These are phyloP conservation scores for Bombus polaris DNA, from an alignment of 1,140 invertebrate genomes.

Conservation along the genomic window DNA sequence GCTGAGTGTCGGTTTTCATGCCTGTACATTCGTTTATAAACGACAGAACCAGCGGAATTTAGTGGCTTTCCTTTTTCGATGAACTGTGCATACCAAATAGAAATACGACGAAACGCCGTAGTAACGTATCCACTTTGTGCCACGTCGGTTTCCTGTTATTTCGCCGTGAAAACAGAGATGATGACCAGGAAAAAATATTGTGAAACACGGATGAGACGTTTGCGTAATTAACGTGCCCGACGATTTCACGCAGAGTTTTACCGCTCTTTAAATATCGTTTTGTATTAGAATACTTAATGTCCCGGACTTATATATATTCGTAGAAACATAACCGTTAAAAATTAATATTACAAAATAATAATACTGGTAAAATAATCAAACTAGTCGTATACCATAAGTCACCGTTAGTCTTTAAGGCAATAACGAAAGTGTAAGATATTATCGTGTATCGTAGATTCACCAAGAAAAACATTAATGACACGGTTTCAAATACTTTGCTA, in stretches of 20 bases:
- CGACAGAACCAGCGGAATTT: conserved; percentile 47
- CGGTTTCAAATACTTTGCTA: no score
- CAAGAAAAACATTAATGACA: no score
- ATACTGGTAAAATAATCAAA: no score
- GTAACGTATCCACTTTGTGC: conserved; percentile 40
- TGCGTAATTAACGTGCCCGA: conserved; percentile 1
- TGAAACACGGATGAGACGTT: conserved; percentile 1
- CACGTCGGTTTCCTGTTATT: conserved; percentile 20
- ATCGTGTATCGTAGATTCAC: no score
- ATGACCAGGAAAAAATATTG: conserved; percentile 8
- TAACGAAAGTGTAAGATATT: no score
- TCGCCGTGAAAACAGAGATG: conserved; percentile 13
- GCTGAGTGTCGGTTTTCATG: conserved; percentile 53
- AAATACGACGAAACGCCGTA: conserved; percentile 42
- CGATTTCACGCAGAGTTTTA: background rate
- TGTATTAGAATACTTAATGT: background rate
- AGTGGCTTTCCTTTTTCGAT: conserved; percentile 51
- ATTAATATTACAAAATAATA: background rate
- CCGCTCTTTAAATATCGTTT: background rate
- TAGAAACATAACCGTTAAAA: background rate
- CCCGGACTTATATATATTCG: background rate
- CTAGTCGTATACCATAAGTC: no score
- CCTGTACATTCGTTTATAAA: conserved; percentile 52
- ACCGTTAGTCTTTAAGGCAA: no score
- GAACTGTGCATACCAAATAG: conserved; percentile 50